Conservation (phyloP, 2,888 invertebrate genomes). For the Acleris holmiana region DNA sequence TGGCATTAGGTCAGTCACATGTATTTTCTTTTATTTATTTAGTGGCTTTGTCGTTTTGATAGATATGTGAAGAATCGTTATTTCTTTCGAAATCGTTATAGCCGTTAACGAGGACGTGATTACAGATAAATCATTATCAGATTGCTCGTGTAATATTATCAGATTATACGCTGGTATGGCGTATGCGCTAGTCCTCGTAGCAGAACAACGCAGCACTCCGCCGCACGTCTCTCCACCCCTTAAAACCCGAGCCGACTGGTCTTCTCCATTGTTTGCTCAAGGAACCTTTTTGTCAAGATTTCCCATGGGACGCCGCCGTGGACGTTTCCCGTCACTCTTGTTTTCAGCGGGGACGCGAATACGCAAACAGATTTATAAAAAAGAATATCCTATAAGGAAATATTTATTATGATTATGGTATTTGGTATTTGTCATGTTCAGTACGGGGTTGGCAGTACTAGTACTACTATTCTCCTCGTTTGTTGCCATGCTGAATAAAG, state of each 20-base stretch:
- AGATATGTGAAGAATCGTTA: too few species aligned
- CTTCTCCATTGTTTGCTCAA: constrained; percentile 66
- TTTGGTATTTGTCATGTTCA: constrained; percentile 22
- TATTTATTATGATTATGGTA: constrained; percentile 34
- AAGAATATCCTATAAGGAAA: constrained; percentile 42
- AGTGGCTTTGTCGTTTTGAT: too few species aligned
- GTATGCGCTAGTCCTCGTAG: too few species aligned
- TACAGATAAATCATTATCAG: too few species aligned
- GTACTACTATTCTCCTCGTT: constrained; percentile 11
- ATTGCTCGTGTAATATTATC: too few species aligned
- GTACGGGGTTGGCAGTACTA: not conserved
- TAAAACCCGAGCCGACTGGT: constrained; percentile 39
- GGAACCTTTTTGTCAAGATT: constrained; percentile 77
- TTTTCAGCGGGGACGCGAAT: constrained; percentile 59
- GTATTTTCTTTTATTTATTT: too few species aligned
- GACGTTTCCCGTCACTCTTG: constrained; percentile 66
- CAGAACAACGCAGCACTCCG: not conserved
- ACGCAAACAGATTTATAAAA: constrained; percentile 69
- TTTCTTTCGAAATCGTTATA: too few species aligned
- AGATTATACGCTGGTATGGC: too few species aligned
- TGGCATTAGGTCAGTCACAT: too few species aligned
- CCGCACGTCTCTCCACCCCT: constrained; percentile 23
- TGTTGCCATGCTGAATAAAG: not conserved
- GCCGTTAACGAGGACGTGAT: too few species aligned
- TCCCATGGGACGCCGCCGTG: constrained; percentile 63